Evolutionary conservation across 2,888 invertebrate species (phyloP).

Genomic region (Trachelus tabidus): DNA sequence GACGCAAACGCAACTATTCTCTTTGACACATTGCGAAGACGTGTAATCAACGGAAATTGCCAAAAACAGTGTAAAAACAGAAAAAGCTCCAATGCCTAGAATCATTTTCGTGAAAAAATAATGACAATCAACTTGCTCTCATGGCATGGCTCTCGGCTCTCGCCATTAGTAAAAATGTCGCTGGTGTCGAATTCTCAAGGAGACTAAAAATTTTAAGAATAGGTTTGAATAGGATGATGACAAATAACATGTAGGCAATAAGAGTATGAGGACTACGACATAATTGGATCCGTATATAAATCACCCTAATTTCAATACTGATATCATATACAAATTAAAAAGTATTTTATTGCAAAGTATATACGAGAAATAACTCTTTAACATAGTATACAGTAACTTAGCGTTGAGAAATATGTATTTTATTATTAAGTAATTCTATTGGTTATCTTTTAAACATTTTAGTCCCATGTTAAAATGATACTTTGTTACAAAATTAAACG

Average conservation of each 20-base stretch:
- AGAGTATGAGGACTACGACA: neutral
- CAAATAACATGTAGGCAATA: neutral
- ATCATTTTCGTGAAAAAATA: conserved; percentile 5
- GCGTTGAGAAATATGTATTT: neutral
- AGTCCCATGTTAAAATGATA: neutral
- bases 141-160: neutral
- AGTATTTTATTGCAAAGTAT: neutral
- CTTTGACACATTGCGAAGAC: conserved; percentile 41
- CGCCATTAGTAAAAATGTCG: neutral
- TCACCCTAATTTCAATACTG: neutral
- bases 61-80: neutral
- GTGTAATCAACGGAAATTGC: neutral
- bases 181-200: neutral
- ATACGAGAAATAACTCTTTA: neutral
- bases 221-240: neutral
- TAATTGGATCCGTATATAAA: neutral
- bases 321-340: neutral
- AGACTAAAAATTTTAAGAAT: neutral
- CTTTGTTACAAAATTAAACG: neutral
- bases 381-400: neutral
- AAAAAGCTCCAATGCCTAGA: neutral
- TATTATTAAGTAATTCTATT: neutral
- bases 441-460: neutral
- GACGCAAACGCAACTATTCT: conserved; percentile 52
- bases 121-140: neutral